Evolutionary conservation across 2,113 vertebrate species (phyloP).

Genomic region (Fulmarus glacialis): DNA sequence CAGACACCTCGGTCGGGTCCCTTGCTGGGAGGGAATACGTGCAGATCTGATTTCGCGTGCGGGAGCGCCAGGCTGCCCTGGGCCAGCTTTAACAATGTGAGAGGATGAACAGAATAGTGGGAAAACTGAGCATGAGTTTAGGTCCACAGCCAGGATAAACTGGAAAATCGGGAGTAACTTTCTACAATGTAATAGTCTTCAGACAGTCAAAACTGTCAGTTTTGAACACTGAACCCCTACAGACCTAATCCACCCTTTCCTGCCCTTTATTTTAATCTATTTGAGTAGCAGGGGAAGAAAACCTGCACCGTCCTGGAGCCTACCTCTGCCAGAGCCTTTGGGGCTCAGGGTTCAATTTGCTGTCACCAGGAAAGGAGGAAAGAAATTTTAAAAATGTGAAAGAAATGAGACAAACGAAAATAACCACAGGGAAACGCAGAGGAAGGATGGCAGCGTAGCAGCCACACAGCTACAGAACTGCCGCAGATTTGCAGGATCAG

Average conservation of each 20-base stretch:
- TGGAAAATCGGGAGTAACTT: not conserved
- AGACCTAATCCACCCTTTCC: not conserved
- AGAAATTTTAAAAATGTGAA: not conserved
- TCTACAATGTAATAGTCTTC: not conserved
- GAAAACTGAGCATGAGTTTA: not conserved
- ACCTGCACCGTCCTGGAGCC: not conserved
- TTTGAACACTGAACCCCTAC: not conserved
- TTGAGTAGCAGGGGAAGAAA: not conserved
- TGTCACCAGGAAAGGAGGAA: not conserved
- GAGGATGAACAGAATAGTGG: not conserved
- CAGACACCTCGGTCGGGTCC: not conserved
- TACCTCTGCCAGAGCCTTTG: not conserved
- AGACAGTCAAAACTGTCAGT: not conserved
- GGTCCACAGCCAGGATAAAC: not conserved
- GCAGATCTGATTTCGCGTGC: not conserved
- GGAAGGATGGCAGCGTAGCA: accelerated
- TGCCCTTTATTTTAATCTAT: not conserved
- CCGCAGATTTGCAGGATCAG: not conserved
- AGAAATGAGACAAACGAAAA: not conserved
- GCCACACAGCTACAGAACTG: not conserved
- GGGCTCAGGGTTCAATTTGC: not conserved
- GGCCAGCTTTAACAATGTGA: not conserved
- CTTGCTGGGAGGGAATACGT: accelerated
- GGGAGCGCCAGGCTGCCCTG: not conserved
- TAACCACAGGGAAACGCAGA: accelerated